Conservation (phyloP, 1,140 invertebrate species). For the Samia ricini region DNA sequence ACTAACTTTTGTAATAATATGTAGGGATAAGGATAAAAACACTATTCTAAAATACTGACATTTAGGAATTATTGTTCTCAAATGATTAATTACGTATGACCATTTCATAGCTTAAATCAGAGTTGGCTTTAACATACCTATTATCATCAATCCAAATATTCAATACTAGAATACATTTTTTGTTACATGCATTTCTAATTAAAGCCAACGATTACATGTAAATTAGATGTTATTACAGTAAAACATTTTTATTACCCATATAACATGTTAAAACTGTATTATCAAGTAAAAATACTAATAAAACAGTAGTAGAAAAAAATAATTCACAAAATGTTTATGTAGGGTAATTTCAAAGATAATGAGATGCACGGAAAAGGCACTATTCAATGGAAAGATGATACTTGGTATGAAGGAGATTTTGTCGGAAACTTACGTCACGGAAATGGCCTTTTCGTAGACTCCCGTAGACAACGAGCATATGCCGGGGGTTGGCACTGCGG, state of each 20-base stretch:
- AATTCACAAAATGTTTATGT: conserved; percentile 11
- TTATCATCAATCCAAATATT: too few relatives aligned
- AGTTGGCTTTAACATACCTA: too few relatives aligned
- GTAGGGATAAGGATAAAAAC: background rate
- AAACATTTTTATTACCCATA: too few relatives aligned
- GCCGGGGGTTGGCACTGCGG: conserved; percentile 75
- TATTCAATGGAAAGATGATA: conserved; percentile 75
- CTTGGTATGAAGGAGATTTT: conserved; percentile 79
- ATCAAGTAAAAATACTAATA: background rate
- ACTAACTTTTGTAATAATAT: too few relatives aligned
- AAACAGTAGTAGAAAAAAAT: background rate
- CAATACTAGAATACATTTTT: too few relatives aligned
- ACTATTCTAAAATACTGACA: background rate
- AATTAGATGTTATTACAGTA: too few relatives aligned
- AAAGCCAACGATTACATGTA: too few relatives aligned
- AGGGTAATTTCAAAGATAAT: conserved; percentile 79
- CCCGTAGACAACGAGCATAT: conserved; percentile 68
- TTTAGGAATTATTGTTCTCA: too few relatives aligned
- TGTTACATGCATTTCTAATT: too few relatives aligned
- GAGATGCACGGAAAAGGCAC: conserved; percentile 75
- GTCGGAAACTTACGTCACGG: conserved; percentile 77
- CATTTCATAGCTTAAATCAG: too few relatives aligned
- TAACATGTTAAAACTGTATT: too few relatives aligned
- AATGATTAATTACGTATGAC: too few relatives aligned
- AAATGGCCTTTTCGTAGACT: conserved; percentile 73